phyloP scores from a whole-genome alignment of 2,888 invertebrate species.

The Sesamia inferens region DNA sequence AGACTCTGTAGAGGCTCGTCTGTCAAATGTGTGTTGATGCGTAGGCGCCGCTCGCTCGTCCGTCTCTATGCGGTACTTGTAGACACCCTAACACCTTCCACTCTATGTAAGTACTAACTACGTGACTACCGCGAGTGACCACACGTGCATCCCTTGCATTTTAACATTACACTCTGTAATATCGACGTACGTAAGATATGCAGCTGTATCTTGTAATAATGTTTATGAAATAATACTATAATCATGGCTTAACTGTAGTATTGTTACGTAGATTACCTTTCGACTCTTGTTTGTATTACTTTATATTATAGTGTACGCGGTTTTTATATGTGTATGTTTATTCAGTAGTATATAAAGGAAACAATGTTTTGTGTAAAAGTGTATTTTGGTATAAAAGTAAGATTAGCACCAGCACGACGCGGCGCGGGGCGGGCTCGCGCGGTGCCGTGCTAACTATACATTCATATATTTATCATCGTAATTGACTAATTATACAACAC shows the following conservation, averaged over 20 bases:
- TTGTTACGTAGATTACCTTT: conserved; percentile 89
- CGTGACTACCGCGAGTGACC: conserved; percentile 69
- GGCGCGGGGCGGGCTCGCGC: conserved; percentile 65
- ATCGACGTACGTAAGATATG: conserved; percentile 84
- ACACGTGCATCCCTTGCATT: conserved; percentile 77
- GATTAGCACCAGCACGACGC: conserved; percentile 66
- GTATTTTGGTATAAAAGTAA: conserved; percentile 87
- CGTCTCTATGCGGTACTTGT: conserved; percentile 50
- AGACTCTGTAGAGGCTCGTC: conserved; percentile 89
- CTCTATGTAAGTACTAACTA: conserved; percentile 3
- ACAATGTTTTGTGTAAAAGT: conserved; percentile 88
- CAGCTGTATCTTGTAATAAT: conserved; percentile 85
- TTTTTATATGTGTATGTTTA: conserved; percentile 90
- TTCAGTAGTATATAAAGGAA: conserved; percentile 87
- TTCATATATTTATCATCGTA: conserved; percentile 89
- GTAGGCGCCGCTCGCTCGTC: conserved; percentile 64
- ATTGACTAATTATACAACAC: conserved; percentile 90
- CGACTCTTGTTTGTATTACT: conserved; percentile 89
- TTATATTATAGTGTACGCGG: conserved; percentile 88
- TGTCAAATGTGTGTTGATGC: conserved; percentile 81
- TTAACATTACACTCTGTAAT: conserved; percentile 84
- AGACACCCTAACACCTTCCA: conserved; percentile 7
- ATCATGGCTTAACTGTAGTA: conserved; percentile 89
- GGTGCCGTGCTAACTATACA: conserved; percentile 71
- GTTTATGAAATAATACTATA: conserved; percentile 87